Evolutionary conservation across 2,113 vertebrate genomes (phyloP).

Genomic region (Calonectris borealis): DNA sequence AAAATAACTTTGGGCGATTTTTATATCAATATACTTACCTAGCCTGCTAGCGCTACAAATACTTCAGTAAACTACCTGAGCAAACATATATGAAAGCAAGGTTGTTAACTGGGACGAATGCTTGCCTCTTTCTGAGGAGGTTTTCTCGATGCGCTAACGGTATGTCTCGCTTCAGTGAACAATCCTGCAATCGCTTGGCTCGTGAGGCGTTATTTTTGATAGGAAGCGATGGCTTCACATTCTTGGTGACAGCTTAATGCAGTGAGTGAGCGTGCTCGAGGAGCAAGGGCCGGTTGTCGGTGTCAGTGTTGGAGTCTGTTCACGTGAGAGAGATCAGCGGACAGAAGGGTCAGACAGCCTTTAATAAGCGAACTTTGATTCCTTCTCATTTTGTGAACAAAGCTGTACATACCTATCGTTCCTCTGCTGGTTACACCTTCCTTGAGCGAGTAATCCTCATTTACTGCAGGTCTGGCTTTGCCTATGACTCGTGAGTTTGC

Average conservation of each 20-base stretch:
- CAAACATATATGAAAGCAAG: not conserved
- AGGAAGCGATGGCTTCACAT: fast-evolving
- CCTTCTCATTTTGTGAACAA: not conserved
- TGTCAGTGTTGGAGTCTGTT: not conserved
- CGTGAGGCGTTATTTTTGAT: not conserved
- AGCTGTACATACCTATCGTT: conserved; percentile 9
- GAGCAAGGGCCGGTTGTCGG: not conserved
- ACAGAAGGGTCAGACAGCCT: not conserved
- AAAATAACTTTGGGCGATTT: not conserved
- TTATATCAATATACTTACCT: not conserved
- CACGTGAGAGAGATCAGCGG: not conserved
- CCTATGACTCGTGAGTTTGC: not conserved
- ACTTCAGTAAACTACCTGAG: not conserved
- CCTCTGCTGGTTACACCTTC: conserved; percentile 34
- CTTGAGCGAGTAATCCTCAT: not conserved
- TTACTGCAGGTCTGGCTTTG: conserved; percentile 43
- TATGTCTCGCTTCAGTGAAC: not conserved
- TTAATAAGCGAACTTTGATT: not conserved
- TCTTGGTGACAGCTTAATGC: not conserved
- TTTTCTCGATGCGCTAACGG: not conserved
- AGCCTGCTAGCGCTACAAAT: not conserved
- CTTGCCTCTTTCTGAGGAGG: not conserved
- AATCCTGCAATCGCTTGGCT: not conserved
- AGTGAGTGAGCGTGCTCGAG: not conserved
- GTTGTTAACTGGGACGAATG: not conserved